Percentiles rank a stretch among this genome's conserved stretches.
Conservation (phyloP, 2,113 vertebrate genomes). For the Prunella fulvescens region DNA sequence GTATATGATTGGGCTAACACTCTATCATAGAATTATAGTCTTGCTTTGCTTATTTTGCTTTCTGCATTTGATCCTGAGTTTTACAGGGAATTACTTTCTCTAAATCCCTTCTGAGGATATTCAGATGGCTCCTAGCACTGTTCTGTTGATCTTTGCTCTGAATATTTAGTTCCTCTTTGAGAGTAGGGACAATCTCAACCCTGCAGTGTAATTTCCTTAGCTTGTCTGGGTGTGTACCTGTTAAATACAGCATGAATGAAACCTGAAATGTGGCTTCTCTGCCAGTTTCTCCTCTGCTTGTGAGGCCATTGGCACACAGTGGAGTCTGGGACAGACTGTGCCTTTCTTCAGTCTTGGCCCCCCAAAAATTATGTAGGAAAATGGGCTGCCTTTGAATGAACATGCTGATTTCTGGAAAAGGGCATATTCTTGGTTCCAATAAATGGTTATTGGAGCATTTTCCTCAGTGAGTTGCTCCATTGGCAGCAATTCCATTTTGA, state of each 20-base stretch:
- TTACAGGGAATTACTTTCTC: background rate
- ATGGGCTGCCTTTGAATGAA: background rate
- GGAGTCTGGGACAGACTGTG: background rate
- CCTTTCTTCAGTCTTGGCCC: background rate
- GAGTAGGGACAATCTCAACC: background rate
- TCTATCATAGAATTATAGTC: background rate
- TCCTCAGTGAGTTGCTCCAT: background rate
- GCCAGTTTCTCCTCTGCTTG: background rate
- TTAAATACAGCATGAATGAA: background rate
- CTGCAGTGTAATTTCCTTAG: background rate
- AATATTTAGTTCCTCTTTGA: background rate
- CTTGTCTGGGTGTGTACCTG: fast-evolving
- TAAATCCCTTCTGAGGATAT: background rate
- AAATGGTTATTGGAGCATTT: background rate
- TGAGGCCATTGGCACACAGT: background rate
- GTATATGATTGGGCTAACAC: background rate
- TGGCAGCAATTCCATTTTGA: background rate
- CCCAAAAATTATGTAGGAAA: background rate
- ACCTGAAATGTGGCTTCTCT: background rate
- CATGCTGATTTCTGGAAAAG: background rate
- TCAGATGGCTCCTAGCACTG: background rate
- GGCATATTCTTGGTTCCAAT: background rate
- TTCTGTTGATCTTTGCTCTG: background rate
- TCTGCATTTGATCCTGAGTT: background rate
- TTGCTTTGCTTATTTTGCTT: background rate